Base-by-base conservation (phyloP, 2,113 vertebrate species). In the Cephalophus harveyi region DNA sequence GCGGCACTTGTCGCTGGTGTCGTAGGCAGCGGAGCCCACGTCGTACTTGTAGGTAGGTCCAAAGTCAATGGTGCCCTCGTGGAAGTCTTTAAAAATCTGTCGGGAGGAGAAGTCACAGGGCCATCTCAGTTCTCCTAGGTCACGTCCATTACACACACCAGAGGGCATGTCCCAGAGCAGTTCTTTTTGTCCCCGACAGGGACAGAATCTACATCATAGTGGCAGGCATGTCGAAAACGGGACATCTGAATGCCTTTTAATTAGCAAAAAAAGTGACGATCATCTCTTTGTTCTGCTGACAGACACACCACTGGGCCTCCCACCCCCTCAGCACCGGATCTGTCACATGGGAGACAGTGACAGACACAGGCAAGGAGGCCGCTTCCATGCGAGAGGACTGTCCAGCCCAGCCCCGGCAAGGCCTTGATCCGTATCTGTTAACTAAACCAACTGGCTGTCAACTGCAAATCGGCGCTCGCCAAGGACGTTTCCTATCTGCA, bases 11-110 rank as follows among this genome's bases (percentile, higher is more conserved):
- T 99, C 99, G 19, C 99, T 99, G 7, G 99, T 99, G 60, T 99
- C 99, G 0, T 99, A 99, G 97, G 99, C 99, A 7, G 99, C 99
- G 0, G 99, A 99, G 92, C 99, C 99, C 60, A 99, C 98, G 0
- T 99, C 99, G 0, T 99, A 99, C 93, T 99, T 99, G 92, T 99
- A 99, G 30, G 99, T 99, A 96, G 99, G 99, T 55, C 99, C 99
- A 97, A 99, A 99, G 92, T 99, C 98, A 97, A 99, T 99, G 89
- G 98, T 94, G 71, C 99, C 99, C 98, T 99, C 99, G 15, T 99
- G 98, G 74, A 99, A 99, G 91, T 99, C 99, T 96, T 99, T 99
- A 98, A 99, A 99, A 97, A 99, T 99, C 99, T 99, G 91, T 81
- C 11, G 46, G 93, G 94, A 8, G 94, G 95, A 17, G 94, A 88